phyloP scores from a whole-genome alignment of 1,140 invertebrate genomes.

The Polyergus mexicanus region DNA sequence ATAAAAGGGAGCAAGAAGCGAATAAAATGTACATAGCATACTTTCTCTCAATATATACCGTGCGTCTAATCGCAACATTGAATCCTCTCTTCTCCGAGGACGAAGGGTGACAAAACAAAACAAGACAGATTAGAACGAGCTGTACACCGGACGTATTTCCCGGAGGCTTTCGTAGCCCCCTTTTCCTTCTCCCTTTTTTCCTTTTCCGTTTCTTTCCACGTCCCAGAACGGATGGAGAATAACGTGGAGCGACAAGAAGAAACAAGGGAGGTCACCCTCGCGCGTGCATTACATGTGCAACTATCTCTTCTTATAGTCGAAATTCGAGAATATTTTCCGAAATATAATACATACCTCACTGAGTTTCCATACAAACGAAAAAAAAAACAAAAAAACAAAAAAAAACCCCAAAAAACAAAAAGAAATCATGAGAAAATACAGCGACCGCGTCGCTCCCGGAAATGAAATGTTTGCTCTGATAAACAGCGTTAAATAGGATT shows the following conservation, averaged over 20 bases:
- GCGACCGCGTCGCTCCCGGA: background rate
- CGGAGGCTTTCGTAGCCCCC: background rate
- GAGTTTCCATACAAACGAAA: conserved; percentile 22
- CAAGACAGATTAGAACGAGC: conserved; percentile 50
- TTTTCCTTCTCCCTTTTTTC: background rate
- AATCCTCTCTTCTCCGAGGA: background rate
- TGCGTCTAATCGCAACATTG: background rate
- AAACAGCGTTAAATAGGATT: background rate
- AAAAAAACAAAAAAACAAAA: background rate
- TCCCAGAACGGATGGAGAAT: background rate
- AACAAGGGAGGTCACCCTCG: conserved; percentile 8
- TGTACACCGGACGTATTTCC: conserved; percentile 28
- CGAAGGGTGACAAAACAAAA: conserved; percentile 29
- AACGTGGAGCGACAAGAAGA: background rate
- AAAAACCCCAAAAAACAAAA: background rate
- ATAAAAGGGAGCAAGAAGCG: too few relatives aligned
- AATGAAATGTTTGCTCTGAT: conserved; percentile 3
- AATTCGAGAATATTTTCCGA: conserved; percentile 30
- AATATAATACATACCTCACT: conserved; percentile 27
- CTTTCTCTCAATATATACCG: background rate
- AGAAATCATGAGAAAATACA: background rate
- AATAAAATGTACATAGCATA: conserved; percentile 20
- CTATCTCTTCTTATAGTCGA: conserved; percentile 19
- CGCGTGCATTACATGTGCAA: background rate
- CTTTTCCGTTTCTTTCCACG: background rate